Evolutionary conservation across 1,140 invertebrate genomes (phyloP), one percentile per base, ranked within the genome.

Genomic region (Drosophila quadrilineata): DNA sequence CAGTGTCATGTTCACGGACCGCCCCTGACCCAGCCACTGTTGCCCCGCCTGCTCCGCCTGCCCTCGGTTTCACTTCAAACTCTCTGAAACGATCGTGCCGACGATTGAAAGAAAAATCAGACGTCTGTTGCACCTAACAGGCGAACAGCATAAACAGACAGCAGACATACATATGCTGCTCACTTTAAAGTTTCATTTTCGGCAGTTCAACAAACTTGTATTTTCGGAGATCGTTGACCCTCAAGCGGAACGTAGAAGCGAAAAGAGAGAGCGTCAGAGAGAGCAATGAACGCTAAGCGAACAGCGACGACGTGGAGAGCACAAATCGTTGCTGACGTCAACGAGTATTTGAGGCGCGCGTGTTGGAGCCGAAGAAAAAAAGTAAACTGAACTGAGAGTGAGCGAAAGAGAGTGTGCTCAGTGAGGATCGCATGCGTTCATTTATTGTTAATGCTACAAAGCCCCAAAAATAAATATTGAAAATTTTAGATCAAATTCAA

Each of bases 31-130:
- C 74, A 75, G 40, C 36, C 6, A 14, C 26, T 24, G 45, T 9
- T 12, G 10, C 31, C 31, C 31, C 31, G 4, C 8, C 14, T 12
- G 10, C n/a, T 3, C n/a, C n/a, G 14, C n/a, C n/a, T 4, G 10
- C 31, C n/a, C 10, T 33, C 62, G 9, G 21, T 17, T 14, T 6
- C 46, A 45, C 3, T 21, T 31, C 33, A 50, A 38, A 12, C 35
- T 66, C 26, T 53, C 73, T 50, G 36, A 9, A 12, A 6, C 6
- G 21, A 36, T 19, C 50, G 38, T 6, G 4, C 14, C 46, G 38
- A 53, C 65, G 69, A 84, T 58, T 70, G 76, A 82, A 82, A 82
- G 76, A 82, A 82, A 82, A 82, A 82, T 82, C 77, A 84, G 73
- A 66, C 41, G 63, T 52, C 69, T 84, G 53, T 76, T 40, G 77